phyloP scores from a whole-genome alignment of 2,797 vertebrate genomes.

The Aeoliscus strigatus region DNA sequence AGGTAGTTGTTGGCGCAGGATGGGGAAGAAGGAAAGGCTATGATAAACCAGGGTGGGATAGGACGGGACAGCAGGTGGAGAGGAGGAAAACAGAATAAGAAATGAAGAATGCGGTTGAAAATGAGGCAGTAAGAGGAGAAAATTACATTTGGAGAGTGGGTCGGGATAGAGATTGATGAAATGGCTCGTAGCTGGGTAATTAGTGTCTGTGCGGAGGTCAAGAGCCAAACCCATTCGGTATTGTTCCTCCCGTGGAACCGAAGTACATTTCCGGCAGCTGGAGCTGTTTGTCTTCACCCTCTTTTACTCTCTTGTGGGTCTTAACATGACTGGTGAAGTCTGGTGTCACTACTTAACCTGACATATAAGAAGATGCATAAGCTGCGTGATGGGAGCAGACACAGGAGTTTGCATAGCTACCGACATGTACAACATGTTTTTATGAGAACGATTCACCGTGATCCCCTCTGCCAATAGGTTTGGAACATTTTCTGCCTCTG shows the following conservation, averaged over 20 bases:
- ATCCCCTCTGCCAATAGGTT: too few relatives aligned
- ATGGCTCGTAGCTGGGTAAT: conserved; percentile 30
- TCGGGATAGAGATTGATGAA: conserved; percentile 24
- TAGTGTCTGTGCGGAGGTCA: conserved; percentile 52
- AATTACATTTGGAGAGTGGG: conserved; percentile 19
- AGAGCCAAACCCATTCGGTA: too few relatives aligned
- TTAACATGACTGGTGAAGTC: too few relatives aligned
- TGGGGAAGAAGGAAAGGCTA: conserved; percentile 22
- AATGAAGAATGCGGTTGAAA: conserved; percentile 28
- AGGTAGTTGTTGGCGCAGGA: conserved; percentile 64
- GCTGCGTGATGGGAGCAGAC: too few relatives aligned
- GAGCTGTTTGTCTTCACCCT: conserved; percentile 27
- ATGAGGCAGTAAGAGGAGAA: conserved; percentile 13
- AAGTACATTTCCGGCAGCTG: conserved; percentile 35
- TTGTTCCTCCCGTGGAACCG: conserved; percentile 45
- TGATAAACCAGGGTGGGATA: conserved; percentile 23
- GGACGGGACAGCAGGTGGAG: conserved; percentile 46
- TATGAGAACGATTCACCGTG: too few relatives aligned
- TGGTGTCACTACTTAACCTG: too few relatives aligned
- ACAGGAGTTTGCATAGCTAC: too few relatives aligned
- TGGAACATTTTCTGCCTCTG: too few relatives aligned
- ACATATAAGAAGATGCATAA: too few relatives aligned
- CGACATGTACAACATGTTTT: too few relatives aligned
- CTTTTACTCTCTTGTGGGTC: too few relatives aligned
- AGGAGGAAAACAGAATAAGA: conserved; percentile 34